Evolutionary conservation across 2,888 invertebrate species (phyloP).

Genomic region (Philopedon plagiatum): DNA sequence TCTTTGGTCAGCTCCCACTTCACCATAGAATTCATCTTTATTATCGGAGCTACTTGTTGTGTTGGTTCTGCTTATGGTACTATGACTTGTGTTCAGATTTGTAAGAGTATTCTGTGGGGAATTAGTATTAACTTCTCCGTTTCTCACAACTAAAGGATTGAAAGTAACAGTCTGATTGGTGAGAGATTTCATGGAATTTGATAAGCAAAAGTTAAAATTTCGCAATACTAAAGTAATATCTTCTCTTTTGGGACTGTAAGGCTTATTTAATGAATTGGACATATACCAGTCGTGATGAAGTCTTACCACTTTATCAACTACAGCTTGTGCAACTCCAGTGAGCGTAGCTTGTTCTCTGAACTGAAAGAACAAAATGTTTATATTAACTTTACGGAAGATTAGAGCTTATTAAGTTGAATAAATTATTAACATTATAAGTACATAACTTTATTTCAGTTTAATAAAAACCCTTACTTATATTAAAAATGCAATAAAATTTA

Average conservation of each 20-base stretch:
- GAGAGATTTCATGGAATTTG: slow-evolving; percentile 74
- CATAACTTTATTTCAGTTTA: no score
- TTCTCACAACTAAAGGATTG: slow-evolving; percentile 69
- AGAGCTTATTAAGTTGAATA: no score
- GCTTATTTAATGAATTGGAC: slow-evolving; percentile 69
- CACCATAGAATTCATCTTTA: slow-evolving; percentile 69
- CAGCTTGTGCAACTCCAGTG: slow-evolving; percentile 87
- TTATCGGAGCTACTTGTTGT: slow-evolving; percentile 63
- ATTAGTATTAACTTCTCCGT: slow-evolving; percentile 54
- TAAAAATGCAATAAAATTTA: no score
- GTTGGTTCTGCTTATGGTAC: slow-evolving; percentile 62
- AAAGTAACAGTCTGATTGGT: slow-evolving; percentile 72
- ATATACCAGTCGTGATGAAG: slow-evolving; percentile 85
- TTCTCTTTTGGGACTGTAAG: slow-evolving; percentile 75
- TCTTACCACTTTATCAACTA: slow-evolving; percentile 87
- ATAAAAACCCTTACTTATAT: no score
- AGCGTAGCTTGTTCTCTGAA: slow-evolving; percentile 85
- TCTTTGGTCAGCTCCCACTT: slow-evolving; percentile 72
- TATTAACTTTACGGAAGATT: no score
- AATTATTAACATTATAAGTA: no score
- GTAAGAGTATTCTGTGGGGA: slow-evolving; percentile 50
- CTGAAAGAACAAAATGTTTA: slow-evolving; percentile 69
- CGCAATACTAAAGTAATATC: slow-evolving; percentile 89
- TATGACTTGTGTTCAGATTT: slow-evolving; percentile 52
- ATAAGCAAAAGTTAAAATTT: slow-evolving; percentile 87